A percentile compares a stretch with the other conserved stretches of the same genome.
These are phyloP conservation scores for Allobates femoralis DNA, from an alignment of 2,797 vertebrate genomes.

Conservation along the genomic window DNA sequence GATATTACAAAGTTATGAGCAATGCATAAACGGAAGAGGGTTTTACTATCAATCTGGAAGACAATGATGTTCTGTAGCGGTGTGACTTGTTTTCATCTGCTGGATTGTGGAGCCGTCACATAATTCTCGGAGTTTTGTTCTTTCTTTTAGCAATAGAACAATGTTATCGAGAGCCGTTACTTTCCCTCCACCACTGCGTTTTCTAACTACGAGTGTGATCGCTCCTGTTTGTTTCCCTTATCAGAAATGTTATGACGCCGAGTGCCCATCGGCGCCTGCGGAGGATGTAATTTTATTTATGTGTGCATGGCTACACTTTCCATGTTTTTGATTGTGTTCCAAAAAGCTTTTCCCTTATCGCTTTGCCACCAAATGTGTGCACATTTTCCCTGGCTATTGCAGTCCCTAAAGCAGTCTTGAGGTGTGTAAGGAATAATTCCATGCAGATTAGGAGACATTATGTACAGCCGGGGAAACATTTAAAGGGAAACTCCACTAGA, in stretches of 20 bases:
- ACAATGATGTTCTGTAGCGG: neutral
- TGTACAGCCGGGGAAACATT: neutral
- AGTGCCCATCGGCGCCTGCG: neutral
- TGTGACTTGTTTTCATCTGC: neutral
- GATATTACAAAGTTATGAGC: neutral
- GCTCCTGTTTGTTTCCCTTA: constrained; percentile 21
- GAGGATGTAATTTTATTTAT: constrained; percentile 30
- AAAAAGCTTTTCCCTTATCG: constrained; percentile 25
- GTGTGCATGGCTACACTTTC: constrained; percentile 23
- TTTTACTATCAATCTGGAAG: constrained; percentile 14
- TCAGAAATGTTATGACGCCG: constrained; percentile 1
- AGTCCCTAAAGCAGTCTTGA: constrained; percentile 16
- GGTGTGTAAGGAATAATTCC: constrained; percentile 28
- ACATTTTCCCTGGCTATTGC: neutral
- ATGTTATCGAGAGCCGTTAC: neutral
- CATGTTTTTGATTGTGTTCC: constrained; percentile 27
- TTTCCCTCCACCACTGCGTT: neutral
- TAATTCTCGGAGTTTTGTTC: neutral
- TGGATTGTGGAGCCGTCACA: neutral
- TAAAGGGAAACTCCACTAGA: neutral
- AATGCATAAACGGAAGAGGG: neutral
- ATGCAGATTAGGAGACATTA: neutral
- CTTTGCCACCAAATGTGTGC: constrained; percentile 8
- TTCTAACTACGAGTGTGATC: constrained; percentile 1
- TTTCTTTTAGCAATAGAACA: neutral